Conservation (phyloP, 1,140 invertebrate genomes). For the Listronotus bonariensis region DNA sequence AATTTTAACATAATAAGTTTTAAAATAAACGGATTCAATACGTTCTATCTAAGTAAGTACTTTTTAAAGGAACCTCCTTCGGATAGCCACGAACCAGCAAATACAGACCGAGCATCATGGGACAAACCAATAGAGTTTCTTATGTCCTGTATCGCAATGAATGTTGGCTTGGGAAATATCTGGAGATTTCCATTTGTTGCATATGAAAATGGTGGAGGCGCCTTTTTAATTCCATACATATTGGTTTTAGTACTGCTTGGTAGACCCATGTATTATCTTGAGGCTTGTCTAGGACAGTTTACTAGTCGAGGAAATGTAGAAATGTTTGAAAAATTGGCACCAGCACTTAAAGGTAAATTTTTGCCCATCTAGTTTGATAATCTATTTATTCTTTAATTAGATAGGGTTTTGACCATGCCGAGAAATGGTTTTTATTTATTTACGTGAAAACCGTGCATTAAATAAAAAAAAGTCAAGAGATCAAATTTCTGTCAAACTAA, state of each 20-base stretch:
- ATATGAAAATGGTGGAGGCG: slow-evolving; percentile 83
- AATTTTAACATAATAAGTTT: too few species aligned
- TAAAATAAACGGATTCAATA: too few species aligned
- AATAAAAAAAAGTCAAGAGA: too few species aligned
- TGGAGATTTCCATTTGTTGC: slow-evolving; percentile 88
- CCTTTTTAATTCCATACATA: slow-evolving; percentile 84
- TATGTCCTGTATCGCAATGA: slow-evolving; percentile 86
- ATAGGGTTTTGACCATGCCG: too few species aligned
- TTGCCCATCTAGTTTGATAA: too few species aligned
- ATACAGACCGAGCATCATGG: slow-evolving; percentile 70
- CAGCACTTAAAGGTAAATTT: slow-evolving; percentile 68
- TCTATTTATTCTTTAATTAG: too few species aligned
- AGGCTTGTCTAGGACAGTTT: slow-evolving; percentile 82
- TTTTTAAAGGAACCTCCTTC: background rate
- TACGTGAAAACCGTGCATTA: too few species aligned
- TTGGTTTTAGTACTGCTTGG: slow-evolving; percentile 82
- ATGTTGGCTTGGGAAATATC: slow-evolving; percentile 87
- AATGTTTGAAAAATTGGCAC: slow-evolving; percentile 62
- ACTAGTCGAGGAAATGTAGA: slow-evolving; percentile 73
- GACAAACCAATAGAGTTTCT: slow-evolving; percentile 83
- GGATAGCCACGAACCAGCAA: slow-evolving; percentile 3
- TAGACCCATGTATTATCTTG: slow-evolving; percentile 88
- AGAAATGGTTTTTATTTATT: too few species aligned
- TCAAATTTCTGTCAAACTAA: too few species aligned
- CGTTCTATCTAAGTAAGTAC: background rate